Percentiles rank a stretch among this genome's conserved stretches.
phyloP scores from a whole-genome alignment of 2,113 vertebrate species.

The Ageneiosus marmoratus region DNA sequence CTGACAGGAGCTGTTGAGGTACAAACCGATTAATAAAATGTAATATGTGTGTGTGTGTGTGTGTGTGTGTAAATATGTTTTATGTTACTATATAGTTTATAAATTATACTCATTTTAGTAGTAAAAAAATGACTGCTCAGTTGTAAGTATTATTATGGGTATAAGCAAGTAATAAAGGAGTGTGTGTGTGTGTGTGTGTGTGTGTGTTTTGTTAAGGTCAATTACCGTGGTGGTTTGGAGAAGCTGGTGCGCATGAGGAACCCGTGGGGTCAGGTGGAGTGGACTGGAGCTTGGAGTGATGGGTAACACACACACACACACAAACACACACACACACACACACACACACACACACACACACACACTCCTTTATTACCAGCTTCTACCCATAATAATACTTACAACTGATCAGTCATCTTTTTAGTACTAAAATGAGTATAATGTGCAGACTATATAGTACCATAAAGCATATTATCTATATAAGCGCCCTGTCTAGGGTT shows the following conservation, averaged over 20 bases:
- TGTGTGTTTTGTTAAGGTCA: slow-evolving; percentile 73
- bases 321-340: not conserved
- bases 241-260: slow-evolving; percentile 90
- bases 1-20: slow-evolving; percentile 89
- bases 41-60: not conserved
- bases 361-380: not conserved
- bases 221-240: slow-evolving; percentile 79
- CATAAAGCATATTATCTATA: too few relatives aligned
- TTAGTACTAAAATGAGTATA: not conserved
- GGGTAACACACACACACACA: too few relatives aligned
- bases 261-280: slow-evolving; percentile 96
- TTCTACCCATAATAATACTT: not conserved
- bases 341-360: not conserved
- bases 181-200: slow-evolving; percentile 5
- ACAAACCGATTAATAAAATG: not conserved
- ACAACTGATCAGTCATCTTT: not conserved
- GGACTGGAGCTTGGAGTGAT: slow-evolving; percentile 95
- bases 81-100: too few relatives aligned
- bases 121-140: too few relatives aligned
- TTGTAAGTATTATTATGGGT: too few relatives aligned
- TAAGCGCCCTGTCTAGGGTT: too few relatives aligned
- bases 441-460: not conserved
- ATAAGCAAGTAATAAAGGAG: too few relatives aligned
- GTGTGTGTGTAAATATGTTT: not conserved
- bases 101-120: too few relatives aligned